Evolutionary conservation across 2,888 invertebrate species (phyloP).

Genomic region (Dermolepida albohirtum): DNA sequence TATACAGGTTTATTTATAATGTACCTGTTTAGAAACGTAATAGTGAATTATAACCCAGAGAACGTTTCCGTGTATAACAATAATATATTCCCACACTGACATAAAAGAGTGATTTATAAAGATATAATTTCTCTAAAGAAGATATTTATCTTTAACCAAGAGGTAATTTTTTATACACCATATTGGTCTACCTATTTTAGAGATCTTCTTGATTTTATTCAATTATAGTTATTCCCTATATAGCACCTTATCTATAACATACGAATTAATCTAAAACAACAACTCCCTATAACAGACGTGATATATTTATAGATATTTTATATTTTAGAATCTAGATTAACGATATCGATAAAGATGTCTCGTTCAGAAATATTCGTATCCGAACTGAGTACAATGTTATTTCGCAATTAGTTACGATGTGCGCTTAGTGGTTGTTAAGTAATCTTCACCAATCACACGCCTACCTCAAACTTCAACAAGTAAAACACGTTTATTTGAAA

Average conservation of each 20-base stretch:
- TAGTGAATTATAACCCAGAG: constrained; percentile 33
- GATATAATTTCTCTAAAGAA: constrained; percentile 28
- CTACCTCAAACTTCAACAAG: too few relatives aligned
- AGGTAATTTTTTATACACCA: constrained; percentile 8
- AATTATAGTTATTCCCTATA: not conserved
- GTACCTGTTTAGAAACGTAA: constrained; percentile 29
- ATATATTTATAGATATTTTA: too few relatives aligned
- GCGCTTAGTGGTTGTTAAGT: too few relatives aligned
- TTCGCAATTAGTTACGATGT: too few relatives aligned
- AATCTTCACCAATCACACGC: too few relatives aligned
- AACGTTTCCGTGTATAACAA: constrained; percentile 38
- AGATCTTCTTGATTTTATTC: constrained; percentile 14
- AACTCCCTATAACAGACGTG: not conserved
- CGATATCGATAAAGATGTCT: too few relatives aligned
- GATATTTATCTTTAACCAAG: constrained; percentile 23
- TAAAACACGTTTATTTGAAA: too few relatives aligned
- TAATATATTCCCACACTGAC: constrained; percentile 33
- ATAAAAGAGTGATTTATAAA: constrained; percentile 28
- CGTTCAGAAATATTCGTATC: too few relatives aligned
- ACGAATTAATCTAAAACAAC: constrained; percentile 6
- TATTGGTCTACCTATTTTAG: constrained; percentile 1
- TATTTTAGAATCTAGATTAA: too few relatives aligned
- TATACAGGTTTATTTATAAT: constrained; percentile 39
- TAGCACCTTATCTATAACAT: not conserved
- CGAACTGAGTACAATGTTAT: too few relatives aligned